phyloP scores from a whole-genome alignment of 92 coral and sea anemone species.

The Metridium senile region DNA sequence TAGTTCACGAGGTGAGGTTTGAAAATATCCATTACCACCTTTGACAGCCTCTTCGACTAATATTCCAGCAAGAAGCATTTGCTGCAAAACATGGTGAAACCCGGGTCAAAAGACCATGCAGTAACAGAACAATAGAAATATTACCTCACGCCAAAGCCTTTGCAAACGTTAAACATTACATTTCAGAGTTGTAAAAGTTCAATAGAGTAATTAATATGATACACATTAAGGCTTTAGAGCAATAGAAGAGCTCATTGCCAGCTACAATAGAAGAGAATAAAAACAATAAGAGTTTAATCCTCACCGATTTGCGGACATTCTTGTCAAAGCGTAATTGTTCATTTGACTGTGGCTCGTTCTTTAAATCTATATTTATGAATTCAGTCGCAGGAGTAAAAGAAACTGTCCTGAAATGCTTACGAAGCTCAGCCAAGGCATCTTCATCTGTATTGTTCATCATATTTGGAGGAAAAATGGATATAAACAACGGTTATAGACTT shows the following conservation, averaged over 20 bases:
- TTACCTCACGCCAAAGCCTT: too few relatives aligned
- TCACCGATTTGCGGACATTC: conserved; percentile 58
- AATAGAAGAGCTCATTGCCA: too few relatives aligned
- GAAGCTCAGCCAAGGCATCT: conserved; percentile 31
- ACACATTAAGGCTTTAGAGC: too few relatives aligned
- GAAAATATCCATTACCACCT: conserved; percentile 89
- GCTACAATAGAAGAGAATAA: too few relatives aligned
- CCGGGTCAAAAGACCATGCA: too few relatives aligned
- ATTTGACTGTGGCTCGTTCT: conserved; percentile 39
- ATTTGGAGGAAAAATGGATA: background rate
- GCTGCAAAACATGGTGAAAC: too few relatives aligned
- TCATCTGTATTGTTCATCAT: conserved; percentile 14
- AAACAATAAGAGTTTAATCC: too few relatives aligned
- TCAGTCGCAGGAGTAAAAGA: conserved; percentile 65
- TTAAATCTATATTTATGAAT: conserved; percentile 63
- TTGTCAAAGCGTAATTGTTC: conserved; percentile 35
- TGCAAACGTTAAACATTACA: background rate
- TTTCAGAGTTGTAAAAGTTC: background rate
- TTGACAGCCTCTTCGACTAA: conserved; percentile 86
- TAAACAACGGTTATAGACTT: background rate
- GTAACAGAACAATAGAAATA: too few relatives aligned
- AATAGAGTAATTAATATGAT: background rate
- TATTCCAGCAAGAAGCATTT: conserved; percentile 80
- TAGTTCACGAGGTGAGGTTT: conserved; percentile 74
- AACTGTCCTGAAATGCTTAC: conserved; percentile 55